These are phyloP conservation scores for Paradisaea rubra DNA, from an alignment of 2,113 vertebrate species.

Conservation along the genomic window DNA sequence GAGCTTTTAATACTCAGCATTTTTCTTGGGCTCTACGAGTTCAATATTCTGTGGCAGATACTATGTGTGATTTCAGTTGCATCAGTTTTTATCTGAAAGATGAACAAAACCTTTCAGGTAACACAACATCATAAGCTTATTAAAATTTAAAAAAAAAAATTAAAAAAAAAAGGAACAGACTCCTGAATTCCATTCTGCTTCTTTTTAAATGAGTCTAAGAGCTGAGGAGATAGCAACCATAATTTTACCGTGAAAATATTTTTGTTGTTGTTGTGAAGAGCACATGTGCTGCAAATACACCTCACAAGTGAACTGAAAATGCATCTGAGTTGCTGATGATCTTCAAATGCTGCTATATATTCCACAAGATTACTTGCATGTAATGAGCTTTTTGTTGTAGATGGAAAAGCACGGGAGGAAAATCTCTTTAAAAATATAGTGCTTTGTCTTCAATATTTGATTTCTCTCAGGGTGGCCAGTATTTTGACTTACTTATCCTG, in stretches of 20 bases:
- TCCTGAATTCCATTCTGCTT: background rate
- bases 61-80: background rate
- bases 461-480: conserved; percentile 77
- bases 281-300: conserved; percentile 41
- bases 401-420: conserved; percentile 66
- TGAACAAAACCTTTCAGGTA: background rate
- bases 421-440: conserved; percentile 47
- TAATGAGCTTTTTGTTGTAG: conserved; percentile 63
- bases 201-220: conserved; percentile 18
- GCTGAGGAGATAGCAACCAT: conserved; percentile 9
- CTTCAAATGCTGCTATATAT: conserved; percentile 72
- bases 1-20: conserved; percentile 57
- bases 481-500: conserved; percentile 69
- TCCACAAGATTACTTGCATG: conserved; percentile 66
- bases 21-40: conserved; percentile 56
- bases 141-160: background rate
- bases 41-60: conserved; percentile 23
- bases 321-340: conserved; percentile 52
- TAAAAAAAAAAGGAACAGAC: background rate
- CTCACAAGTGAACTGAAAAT: conserved; percentile 56
- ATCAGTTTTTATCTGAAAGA: conserved; percentile 1
- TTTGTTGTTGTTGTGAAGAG: conserved; percentile 55
- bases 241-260: conserved; percentile 10
- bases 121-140: background rate
- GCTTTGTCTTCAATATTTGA: conserved; percentile 65